Conservation (phyloP, 2,888 invertebrate genomes). For the Lycaena phlaeas region DNA sequence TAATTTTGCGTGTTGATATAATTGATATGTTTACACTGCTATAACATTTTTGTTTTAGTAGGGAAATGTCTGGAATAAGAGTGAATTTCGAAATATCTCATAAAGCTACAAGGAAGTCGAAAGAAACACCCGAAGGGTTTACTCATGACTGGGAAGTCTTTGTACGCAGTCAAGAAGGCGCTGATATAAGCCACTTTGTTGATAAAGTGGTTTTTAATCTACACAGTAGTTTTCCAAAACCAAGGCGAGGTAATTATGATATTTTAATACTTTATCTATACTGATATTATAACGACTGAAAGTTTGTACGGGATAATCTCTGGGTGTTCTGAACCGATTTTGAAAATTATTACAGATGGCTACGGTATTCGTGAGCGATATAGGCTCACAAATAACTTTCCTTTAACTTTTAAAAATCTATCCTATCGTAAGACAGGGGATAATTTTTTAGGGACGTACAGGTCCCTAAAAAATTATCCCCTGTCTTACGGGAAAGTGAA, state of each 20-base stretch:
- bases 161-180: slow-evolving; percentile 89
- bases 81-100: slow-evolving; percentile 95
- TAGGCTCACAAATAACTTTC: too few species aligned
- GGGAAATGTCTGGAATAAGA: slow-evolving; percentile 56
- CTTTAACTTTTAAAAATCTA: too few species aligned
- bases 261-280: too few species aligned
- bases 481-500: too few species aligned
- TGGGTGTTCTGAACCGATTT: too few species aligned
- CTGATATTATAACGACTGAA: too few species aligned
- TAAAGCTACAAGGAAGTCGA: slow-evolving; percentile 84
- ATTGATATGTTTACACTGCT: slow-evolving; percentile 7
- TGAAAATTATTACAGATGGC: too few species aligned
- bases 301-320: too few species aligned
- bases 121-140: slow-evolving; percentile 90
- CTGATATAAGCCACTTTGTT: slow-evolving; percentile 91
- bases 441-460: too few species aligned
- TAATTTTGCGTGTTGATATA: slow-evolving; percentile 9
- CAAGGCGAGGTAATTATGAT: slow-evolving; percentile 83
- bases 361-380: too few species aligned
- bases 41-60: slow-evolving; percentile 25
- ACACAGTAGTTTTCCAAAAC: slow-evolving; percentile 93
- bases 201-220: slow-evolving; percentile 93
- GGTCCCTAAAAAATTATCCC: too few species aligned
- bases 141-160: slow-evolving; percentile 99
- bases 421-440: too few species aligned